Evolutionary conservation across 2,797 vertebrate species (phyloP).

Genomic region (Hydrocynus forskahlii): DNA sequence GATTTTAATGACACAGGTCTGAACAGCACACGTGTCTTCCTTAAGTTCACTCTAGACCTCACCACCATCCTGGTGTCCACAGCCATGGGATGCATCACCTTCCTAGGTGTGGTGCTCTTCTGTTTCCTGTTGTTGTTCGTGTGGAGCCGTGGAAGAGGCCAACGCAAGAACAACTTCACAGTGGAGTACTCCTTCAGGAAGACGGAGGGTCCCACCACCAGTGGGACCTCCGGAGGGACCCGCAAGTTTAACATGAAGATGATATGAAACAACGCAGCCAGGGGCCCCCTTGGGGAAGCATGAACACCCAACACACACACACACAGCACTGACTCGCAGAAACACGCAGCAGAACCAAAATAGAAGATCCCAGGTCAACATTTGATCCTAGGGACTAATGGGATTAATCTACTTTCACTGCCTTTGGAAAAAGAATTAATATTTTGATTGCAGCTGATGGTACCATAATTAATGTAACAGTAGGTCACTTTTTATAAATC

Average conservation of each 20-base stretch:
- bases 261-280: slow-evolving; percentile 93
- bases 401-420: slow-evolving; percentile 57
- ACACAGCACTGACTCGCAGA: slow-evolving; percentile 77
- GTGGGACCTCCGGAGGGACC: slow-evolving; percentile 84
- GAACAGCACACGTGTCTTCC: slow-evolving; percentile 90
- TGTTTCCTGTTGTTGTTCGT: slow-evolving; percentile 97
- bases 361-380: slow-evolving; percentile 14
- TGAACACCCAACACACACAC: slow-evolving; percentile 76
- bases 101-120: slow-evolving; percentile 97
- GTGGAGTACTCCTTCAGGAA: slow-evolving; percentile 98
- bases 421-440: slow-evolving; percentile 41
- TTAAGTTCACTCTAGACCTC: slow-evolving; percentile 94
- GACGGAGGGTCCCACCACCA: slow-evolving; percentile 84
- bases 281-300: slow-evolving; percentile 81
- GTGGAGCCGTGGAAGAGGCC: slow-evolving; percentile 96
- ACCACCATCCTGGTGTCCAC: slow-evolving; percentile 98
- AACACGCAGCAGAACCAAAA: slow-evolving; percentile 20
- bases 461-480: slow-evolving; percentile 41
- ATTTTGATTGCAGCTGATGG: slow-evolving; percentile 61
- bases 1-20: slow-evolving; percentile 88
- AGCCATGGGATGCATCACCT: slow-evolving; percentile 99
- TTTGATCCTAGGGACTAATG: slow-evolving; percentile 8
- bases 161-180: slow-evolving; percentile 97
- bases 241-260: slow-evolving; percentile 99
- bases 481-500: slow-evolving; percentile 23